Evolutionary conservation across 2,797 vertebrate genomes (phyloP).

Genomic region (Lacerta bilineata): DNA sequence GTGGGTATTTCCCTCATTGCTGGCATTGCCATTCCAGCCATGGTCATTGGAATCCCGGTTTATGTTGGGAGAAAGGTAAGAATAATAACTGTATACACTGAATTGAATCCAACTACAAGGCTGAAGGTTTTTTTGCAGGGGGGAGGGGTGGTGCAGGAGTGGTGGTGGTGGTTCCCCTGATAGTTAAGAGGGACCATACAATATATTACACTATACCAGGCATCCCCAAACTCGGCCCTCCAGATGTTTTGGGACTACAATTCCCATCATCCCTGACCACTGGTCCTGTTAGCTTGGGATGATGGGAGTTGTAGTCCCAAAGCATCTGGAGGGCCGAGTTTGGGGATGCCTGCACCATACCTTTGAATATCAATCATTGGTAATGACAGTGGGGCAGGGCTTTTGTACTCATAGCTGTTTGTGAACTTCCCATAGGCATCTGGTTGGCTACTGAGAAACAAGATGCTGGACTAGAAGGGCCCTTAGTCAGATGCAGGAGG

Average conservation of each 20-base stretch:
- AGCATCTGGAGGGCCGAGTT: too few species aligned
- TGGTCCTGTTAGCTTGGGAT: too few species aligned
- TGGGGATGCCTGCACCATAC: neutral
- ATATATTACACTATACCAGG: neutral
- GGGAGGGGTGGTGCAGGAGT: neutral
- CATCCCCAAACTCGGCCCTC: too few species aligned
- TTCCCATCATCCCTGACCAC: too few species aligned
- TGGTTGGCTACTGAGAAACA: neutral
- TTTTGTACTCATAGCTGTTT: neutral
- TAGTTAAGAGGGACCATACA: slow-evolving; percentile 13
- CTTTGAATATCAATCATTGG: neutral
- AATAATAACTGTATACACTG: neutral
- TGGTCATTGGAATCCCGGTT: slow-evolving; percentile 98
- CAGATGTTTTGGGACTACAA: too few species aligned
- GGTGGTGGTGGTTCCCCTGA: neutral
- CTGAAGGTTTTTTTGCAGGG: accelerated
- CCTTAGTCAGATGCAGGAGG: neutral
- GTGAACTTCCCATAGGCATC: neutral
- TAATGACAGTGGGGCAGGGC: neutral
- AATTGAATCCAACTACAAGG: neutral
- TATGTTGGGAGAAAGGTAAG: slow-evolving; percentile 96
- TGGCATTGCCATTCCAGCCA: slow-evolving; percentile 96
- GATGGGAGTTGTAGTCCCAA: too few species aligned
- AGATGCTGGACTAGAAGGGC: neutral
- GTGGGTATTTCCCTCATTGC: slow-evolving; percentile 98